phyloP scores from a whole-genome alignment of 2,113 vertebrate genomes.

The Calidris pygmaea region DNA sequence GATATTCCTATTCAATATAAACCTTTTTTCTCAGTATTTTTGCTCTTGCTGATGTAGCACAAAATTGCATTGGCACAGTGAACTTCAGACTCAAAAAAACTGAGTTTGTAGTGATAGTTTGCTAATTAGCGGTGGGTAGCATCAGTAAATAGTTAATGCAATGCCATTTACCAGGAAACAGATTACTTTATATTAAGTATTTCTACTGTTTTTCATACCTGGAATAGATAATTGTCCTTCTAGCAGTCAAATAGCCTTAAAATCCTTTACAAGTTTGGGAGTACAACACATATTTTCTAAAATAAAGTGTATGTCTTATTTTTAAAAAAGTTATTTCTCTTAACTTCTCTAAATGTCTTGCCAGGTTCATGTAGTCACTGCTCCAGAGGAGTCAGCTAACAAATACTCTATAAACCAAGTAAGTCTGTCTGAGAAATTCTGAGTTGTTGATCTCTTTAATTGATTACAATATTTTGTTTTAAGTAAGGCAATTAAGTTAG shows the following conservation, averaged over 20 bases:
- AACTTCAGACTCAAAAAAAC: not conserved
- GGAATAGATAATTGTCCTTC: not conserved
- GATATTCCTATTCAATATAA: not conserved
- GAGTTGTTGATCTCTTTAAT: not conserved
- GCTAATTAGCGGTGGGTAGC: not conserved
- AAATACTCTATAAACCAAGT: slow-evolving; percentile 76
- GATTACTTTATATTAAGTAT: not conserved
- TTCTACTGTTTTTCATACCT: not conserved
- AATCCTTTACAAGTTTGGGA: not conserved
- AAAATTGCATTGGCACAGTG: not conserved
- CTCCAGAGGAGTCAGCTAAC: slow-evolving; percentile 66
- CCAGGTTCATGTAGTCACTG: slow-evolving; percentile 76
- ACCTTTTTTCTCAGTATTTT: not conserved
- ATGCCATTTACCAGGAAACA: not conserved
- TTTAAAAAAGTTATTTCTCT: not conserved
- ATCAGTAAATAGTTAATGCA: not conserved
- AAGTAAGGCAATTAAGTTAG: not conserved
- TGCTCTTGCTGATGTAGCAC: not conserved
- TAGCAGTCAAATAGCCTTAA: not conserved
- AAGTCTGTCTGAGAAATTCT: slow-evolving; percentile 28
- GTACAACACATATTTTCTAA: not conserved
- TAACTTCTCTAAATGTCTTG: slow-evolving; percentile 16
- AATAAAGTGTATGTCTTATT: not conserved
- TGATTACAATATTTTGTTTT: not conserved
- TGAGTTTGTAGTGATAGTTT: not conserved